Percentiles rank a stretch among this genome's conserved stretches.
Evolutionary conservation across 1,140 invertebrate genomes (phyloP).

Genomic region (Monomorium pharaonis): DNA sequence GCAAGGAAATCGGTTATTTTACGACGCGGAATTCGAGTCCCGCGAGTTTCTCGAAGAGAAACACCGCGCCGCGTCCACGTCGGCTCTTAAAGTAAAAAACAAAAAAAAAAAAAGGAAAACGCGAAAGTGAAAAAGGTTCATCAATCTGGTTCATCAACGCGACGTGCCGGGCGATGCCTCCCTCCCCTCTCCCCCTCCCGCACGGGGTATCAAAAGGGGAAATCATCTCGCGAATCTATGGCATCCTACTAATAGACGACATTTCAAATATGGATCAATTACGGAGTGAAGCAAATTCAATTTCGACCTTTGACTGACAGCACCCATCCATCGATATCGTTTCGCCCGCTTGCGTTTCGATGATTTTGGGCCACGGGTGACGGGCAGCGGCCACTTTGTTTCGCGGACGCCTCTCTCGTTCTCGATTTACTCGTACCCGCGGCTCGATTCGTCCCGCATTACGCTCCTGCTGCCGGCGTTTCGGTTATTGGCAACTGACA

Average conservation of each 20-base stretch:
- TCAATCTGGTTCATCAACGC: no score
- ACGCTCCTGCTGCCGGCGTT: background rate
- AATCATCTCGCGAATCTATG: conserved; percentile 53
- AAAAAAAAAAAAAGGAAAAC: no score
- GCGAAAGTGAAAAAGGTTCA: no score
- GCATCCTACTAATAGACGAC: conserved; percentile 58
- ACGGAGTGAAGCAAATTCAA: conserved; percentile 68
- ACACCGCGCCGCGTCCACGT: background rate
- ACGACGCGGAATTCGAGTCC: background rate
- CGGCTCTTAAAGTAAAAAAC: background rate
- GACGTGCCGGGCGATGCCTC: no score
- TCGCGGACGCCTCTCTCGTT: conserved; percentile 48
- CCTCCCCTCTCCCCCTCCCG: no score
- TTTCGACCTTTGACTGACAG: conserved; percentile 78
- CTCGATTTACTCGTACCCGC: conserved; percentile 23
- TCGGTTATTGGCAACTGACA: conserved; percentile 53
- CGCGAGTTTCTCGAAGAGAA: conserved; percentile 4
- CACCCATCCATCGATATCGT: conserved; percentile 71
- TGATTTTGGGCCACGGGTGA: conserved; percentile 69
- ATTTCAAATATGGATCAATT: conserved; percentile 73
- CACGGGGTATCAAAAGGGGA: conserved; percentile 41
- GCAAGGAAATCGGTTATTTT: background rate
- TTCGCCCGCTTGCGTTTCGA: conserved; percentile 58
- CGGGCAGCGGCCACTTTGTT: conserved; percentile 67
- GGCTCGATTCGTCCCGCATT: conserved; percentile 35